Evolutionary conservation across 2,888 invertebrate species (phyloP).

Genomic region (Diadegma fenestrale): DNA sequence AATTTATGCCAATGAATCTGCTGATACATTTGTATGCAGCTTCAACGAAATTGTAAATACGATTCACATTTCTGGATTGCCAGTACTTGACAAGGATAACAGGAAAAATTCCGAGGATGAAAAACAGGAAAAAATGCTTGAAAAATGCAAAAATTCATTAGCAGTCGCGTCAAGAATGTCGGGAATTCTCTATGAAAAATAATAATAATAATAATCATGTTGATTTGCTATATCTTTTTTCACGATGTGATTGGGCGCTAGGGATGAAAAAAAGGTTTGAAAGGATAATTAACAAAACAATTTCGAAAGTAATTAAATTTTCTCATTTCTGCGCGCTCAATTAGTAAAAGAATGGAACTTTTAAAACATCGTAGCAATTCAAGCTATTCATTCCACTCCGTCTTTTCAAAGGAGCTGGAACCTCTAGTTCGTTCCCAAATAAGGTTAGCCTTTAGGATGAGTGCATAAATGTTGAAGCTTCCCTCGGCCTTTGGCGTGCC

Average conservation of each 20-base stretch:
- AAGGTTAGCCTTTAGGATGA: not conserved
- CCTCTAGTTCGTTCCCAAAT: not conserved
- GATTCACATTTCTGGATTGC: no score
- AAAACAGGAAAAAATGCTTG: not conserved
- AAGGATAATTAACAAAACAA: not conserved
- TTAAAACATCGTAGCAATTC: not conserved
- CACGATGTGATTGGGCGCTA: not conserved
- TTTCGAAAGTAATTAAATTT: conserved; percentile 14
- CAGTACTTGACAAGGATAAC: not conserved
- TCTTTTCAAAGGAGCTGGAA: not conserved
- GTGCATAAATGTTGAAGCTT: not conserved
- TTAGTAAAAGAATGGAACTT: conserved; percentile 21
- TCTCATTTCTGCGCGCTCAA: not conserved
- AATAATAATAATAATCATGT: not conserved
- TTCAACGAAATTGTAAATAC: no score
- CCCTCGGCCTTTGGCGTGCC: not conserved
- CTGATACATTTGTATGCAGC: no score
- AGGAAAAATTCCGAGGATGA: not conserved
- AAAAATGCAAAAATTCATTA: not conserved
- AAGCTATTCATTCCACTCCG: not conserved
- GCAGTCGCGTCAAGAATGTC: not conserved
- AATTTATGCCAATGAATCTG: no score
- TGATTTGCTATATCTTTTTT: not conserved
- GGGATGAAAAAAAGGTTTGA: not conserved
- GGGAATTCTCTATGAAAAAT: not conserved